Evolutionary conservation across 1,140 invertebrate species (phyloP).

Genomic region (Pogonognathellus flavescens): DNA sequence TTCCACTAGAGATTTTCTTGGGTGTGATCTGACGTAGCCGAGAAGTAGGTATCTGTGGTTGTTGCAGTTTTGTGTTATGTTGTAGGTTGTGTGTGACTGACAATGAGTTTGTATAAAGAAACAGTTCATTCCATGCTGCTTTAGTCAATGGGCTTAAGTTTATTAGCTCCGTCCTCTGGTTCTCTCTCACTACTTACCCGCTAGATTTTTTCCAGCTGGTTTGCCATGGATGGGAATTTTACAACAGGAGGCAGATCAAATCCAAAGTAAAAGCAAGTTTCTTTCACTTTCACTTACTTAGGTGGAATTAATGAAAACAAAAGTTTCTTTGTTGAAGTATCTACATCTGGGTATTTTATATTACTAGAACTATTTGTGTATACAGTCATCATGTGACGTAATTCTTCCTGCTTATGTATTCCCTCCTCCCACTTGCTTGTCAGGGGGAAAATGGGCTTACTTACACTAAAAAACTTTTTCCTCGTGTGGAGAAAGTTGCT

Average conservation of each 20-base stretch:
- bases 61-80: not conserved
- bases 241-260: constrained; percentile 8
- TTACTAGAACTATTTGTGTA: too few relatives aligned
- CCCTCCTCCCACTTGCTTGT: not conserved
- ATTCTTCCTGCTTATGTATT: not conserved
- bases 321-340: constrained; percentile 32
- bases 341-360: not conserved
- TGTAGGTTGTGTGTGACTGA: not conserved
- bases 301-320: constrained; percentile 21
- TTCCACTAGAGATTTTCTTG: not conserved
- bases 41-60: not conserved
- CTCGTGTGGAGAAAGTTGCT: too few relatives aligned
- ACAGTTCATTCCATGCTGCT: not conserved
- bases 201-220: not conserved
- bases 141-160: not conserved
- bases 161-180: constrained; percentile 2
- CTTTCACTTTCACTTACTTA: constrained; percentile 23
- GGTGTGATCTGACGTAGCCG: not conserved
- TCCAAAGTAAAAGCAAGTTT: not conserved
- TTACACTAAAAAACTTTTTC: not conserved
- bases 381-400: not conserved
- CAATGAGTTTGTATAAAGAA: not conserved
- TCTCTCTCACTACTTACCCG: not conserved
- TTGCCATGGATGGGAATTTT: not conserved
- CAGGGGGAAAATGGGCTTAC: constrained; percentile 2